Evolutionary conservation across 1,140 invertebrate species (phyloP).

Genomic region (Trichonephila inaurata): DNA sequence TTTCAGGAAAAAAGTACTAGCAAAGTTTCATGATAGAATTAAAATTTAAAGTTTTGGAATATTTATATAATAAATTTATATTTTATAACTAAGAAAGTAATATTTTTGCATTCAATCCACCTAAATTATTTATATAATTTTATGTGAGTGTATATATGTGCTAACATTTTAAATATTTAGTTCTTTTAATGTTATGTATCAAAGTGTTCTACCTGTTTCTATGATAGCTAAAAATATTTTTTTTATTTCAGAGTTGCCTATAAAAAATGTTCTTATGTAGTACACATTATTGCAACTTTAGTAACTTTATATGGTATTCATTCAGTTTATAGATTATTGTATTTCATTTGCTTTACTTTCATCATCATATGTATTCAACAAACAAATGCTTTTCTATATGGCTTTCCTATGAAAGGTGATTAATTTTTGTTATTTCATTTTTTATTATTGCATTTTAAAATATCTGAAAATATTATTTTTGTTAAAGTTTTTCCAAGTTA

Average conservation of each 20-base stretch:
- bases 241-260: constrained; percentile 57
- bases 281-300: constrained; percentile 50
- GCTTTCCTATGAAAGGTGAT: neutral
- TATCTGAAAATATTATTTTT: neutral
- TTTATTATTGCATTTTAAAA: neutral
- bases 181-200: neutral
- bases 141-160: too few species aligned
- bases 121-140: too few species aligned
- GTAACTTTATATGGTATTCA: constrained; percentile 48
- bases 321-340: constrained; percentile 54
- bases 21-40: too few species aligned
- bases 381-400: constrained; percentile 38
- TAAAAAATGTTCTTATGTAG: neutral
- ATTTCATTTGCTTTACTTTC: constrained; percentile 28
- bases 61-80: too few species aligned
- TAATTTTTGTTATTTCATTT: neutral
- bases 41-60: too few species aligned
- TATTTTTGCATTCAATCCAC: too few species aligned
- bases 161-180: neutral
- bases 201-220: too few species aligned
- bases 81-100: too few species aligned
- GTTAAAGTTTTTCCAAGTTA: neutral
- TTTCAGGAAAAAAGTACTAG: too few species aligned
- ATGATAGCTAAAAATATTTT: neutral
- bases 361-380: constrained; percentile 50